Conservation (phyloP, 2,113 vertebrate species). For the Andinoacara biseriatus region DNA sequence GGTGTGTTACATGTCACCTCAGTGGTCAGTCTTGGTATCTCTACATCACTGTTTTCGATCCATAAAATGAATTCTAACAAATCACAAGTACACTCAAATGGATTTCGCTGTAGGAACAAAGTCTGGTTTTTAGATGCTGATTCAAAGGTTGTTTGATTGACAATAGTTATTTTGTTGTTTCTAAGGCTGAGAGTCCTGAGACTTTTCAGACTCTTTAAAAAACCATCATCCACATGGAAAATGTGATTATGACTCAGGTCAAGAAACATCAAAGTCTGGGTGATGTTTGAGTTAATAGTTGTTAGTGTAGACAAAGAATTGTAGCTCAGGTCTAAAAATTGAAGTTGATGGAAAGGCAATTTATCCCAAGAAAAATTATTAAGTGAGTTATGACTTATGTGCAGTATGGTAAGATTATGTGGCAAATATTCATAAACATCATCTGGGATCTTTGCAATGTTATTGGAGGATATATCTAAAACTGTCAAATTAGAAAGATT, state of each 20-base stretch:
- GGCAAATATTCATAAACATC: constrained; percentile 72
- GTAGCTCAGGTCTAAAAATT: constrained; percentile 73
- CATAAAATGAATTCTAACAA: constrained; percentile 77
- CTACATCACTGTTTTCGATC: constrained; percentile 64
- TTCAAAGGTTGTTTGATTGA: constrained; percentile 75
- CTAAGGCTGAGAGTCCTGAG: constrained; percentile 76
- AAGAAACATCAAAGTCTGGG: constrained; percentile 73
- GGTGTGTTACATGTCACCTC: constrained; percentile 72
- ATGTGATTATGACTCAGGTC: constrained; percentile 79
- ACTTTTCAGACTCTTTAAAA: constrained; percentile 61
- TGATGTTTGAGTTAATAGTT: constrained; percentile 45
- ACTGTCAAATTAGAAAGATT: constrained; percentile 72
- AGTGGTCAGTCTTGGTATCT: constrained; percentile 72
- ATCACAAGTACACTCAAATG: constrained; percentile 82
- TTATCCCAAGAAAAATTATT: constrained; percentile 71
- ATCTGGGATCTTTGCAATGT: constrained; percentile 54
- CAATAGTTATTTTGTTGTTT: constrained; percentile 71
- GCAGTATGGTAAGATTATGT: constrained; percentile 62
- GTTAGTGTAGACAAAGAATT: constrained; percentile 75
- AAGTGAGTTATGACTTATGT: constrained; percentile 68
- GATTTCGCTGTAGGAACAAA: constrained; percentile 76
- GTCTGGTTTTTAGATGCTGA: constrained; percentile 24
- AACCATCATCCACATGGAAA: constrained; percentile 63
- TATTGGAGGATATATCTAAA: constrained; percentile 82
- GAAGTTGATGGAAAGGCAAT: constrained; percentile 61